Conservation (phyloP, 2,113 vertebrate genomes). For the Suncus etruscus region DNA sequence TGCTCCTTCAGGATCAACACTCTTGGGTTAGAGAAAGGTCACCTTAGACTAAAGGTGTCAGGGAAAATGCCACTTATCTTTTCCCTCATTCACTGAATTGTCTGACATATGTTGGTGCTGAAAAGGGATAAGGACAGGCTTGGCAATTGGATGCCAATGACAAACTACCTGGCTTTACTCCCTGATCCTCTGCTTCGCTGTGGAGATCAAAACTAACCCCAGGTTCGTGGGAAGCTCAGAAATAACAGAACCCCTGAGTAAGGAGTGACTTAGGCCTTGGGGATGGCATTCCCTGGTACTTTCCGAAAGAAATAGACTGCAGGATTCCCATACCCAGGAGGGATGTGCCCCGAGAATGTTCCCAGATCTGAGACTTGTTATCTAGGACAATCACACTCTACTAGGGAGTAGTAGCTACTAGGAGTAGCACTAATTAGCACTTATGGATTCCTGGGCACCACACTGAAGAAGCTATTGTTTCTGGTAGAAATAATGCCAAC, state of each 20-base stretch:
- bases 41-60: too few species aligned
- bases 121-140: not conserved
- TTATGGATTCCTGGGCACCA: conserved; percentile 49
- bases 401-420: not conserved
- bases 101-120: not conserved
- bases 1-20: not conserved
- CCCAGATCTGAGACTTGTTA: not conserved
- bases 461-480: too few species aligned
- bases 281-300: too few species aligned
- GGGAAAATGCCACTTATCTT: not conserved
- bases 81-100: not conserved
- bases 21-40: not conserved
- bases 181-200: not conserved
- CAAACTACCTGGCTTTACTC: not conserved
- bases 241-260: not conserved
- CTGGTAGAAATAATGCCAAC: too few species aligned
- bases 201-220: not conserved
- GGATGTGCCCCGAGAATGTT: not conserved
- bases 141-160: not conserved
- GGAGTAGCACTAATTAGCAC: not conserved
- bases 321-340: not conserved
- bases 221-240: not conserved
- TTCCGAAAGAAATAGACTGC: not conserved
- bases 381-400: not conserved
- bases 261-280: not conserved